Percentiles rank a stretch among this genome's conserved stretches.
Evolutionary conservation across 2,797 vertebrate genomes (phyloP).

Genomic region (Tragopan temminckii): DNA sequence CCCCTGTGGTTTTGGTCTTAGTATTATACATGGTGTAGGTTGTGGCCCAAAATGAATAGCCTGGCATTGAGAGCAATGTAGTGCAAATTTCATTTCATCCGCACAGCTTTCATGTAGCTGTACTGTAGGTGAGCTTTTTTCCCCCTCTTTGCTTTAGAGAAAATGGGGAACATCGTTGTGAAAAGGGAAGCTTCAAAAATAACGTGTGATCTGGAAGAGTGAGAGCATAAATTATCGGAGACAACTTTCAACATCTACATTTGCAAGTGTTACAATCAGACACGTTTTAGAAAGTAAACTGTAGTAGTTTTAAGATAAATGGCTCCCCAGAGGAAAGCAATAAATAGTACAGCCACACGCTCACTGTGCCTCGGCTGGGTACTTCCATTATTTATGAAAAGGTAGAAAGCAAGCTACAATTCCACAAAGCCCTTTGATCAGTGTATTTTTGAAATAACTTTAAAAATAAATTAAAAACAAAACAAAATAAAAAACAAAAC

Average conservation of each 20-base stretch:
- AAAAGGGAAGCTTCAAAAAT: slow-evolving; percentile 36
- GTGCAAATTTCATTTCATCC: neutral
- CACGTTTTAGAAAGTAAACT: neutral
- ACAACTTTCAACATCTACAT: neutral
- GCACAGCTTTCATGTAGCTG: neutral
- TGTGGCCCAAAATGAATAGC: neutral
- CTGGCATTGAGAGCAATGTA: neutral
- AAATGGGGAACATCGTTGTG: neutral
- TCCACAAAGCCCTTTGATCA: neutral
- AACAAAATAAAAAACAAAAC: neutral
- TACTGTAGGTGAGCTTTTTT: neutral
- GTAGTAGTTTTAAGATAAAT: slow-evolving; percentile 35
- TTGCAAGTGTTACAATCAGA: slow-evolving; percentile 41
- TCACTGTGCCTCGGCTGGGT: rapidly evolving
- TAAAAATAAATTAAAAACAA: neutral
- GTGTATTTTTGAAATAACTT: neutral
- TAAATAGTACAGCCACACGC: slow-evolving; percentile 13
- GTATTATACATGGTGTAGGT: neutral
- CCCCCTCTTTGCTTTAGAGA: neutral
- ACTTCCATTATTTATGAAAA: slow-evolving; percentile 45
- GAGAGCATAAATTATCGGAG: slow-evolving; percentile 40
- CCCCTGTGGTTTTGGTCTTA: rapidly evolving
- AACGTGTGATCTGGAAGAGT: neutral
- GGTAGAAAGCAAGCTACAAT: neutral
- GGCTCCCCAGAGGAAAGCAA: slow-evolving; percentile 46